These are phyloP conservation scores for Pseudomugil gertrudae DNA, from an alignment of 2,797 vertebrate species.

Conservation along the genomic window DNA sequence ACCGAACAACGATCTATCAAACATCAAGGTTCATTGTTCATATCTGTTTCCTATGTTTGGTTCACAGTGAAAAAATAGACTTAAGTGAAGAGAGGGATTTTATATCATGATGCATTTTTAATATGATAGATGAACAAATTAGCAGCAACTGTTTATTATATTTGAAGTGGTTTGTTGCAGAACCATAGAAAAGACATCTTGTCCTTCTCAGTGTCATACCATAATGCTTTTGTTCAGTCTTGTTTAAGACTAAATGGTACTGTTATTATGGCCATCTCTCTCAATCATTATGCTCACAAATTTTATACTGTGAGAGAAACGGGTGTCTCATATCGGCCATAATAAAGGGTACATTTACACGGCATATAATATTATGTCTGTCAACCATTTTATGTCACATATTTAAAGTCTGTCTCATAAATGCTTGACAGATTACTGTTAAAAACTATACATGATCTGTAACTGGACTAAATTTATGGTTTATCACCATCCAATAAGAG, in stretches of 20 bases:
- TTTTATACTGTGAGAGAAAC: conserved; percentile 24
- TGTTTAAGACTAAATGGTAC: conserved; percentile 25
- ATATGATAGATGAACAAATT: conserved; percentile 22
- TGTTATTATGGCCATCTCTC: conserved; percentile 13
- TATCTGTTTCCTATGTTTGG: background rate
- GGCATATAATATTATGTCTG: conserved; percentile 24
- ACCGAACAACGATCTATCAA: conserved; percentile 17
- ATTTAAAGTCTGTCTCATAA: conserved; percentile 33
- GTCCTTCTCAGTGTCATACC: conserved; percentile 43
- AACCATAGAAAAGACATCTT: conserved; percentile 16
- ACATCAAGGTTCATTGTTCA: conserved; percentile 11
- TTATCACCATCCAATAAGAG: conserved; percentile 31
- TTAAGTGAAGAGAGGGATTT: background rate
- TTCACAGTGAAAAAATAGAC: background rate
- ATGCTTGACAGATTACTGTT: conserved; percentile 23
- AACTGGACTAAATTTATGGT: conserved; percentile 58
- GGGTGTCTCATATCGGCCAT: conserved; percentile 18
- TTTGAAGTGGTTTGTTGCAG: conserved; percentile 26
- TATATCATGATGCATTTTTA: background rate
- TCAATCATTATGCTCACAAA: conserved; percentile 18
- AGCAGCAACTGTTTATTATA: conserved; percentile 28
- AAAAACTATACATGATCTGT: conserved; percentile 47
- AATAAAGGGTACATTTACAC: conserved; percentile 30
- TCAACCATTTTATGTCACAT: conserved; percentile 47
- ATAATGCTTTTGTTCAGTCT: conserved; percentile 12